Evolutionary conservation across 2,113 vertebrate genomes (phyloP).

Genomic region (Gymnobelideus leadbeateri): DNA sequence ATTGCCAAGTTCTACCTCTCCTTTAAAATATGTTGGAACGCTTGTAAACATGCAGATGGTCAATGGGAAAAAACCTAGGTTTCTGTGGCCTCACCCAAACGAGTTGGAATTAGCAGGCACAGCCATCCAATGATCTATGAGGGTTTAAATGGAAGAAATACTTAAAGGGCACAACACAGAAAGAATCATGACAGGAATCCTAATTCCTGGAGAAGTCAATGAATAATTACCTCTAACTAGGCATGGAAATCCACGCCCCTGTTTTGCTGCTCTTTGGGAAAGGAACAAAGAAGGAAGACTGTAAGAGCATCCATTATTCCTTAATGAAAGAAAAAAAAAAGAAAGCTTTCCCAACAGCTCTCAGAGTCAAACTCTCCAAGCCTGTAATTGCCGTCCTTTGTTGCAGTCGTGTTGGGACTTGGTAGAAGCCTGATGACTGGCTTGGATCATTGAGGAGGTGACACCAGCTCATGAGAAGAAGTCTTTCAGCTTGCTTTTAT

Average conservation of each 20-base stretch:
- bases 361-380: conserved; percentile 75
- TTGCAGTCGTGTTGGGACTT: conserved; percentile 61
- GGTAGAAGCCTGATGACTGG: conserved; percentile 61
- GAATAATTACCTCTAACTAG: conserved; percentile 76
- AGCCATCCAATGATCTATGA: background rate
- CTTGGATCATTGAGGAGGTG: conserved; percentile 60
- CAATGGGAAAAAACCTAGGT: background rate
- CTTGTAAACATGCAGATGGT: background rate
- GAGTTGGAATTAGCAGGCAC: conserved; percentile 1
- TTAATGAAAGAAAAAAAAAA: conserved; percentile 65
- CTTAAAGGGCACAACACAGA: conserved; percentile 68
- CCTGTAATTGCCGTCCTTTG: conserved; percentile 74
- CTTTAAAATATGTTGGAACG: conserved; percentile 50
- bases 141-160: conserved; percentile 56
- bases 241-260: conserved; percentile 72
- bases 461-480: conserved; percentile 60
- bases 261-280: conserved; percentile 77
- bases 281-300: conserved; percentile 67
- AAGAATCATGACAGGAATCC: conserved; percentile 58
- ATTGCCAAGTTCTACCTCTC: background rate
- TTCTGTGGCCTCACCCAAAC: background rate
- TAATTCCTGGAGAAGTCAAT: conserved; percentile 71
- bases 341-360: conserved; percentile 67
- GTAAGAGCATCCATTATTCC: conserved; percentile 74
- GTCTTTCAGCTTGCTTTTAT: conserved; percentile 48